Evolutionary conservation across 2,797 vertebrate genomes (phyloP), one percentile per base, ranked within the genome.

Genomic region (Tokudaia tokunoshimensis): DNA sequence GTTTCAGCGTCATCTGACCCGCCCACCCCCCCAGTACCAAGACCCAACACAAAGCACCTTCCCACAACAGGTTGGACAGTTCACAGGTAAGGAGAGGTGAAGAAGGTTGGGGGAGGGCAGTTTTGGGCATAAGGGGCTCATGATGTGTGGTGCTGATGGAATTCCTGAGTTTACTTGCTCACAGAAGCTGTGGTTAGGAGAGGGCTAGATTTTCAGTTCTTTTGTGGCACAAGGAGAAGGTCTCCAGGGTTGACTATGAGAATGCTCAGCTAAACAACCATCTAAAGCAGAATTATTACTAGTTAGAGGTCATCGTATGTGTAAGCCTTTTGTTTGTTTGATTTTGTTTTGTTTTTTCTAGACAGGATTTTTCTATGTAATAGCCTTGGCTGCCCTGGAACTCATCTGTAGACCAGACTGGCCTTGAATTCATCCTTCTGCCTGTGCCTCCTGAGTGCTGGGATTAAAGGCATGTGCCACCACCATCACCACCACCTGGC

Each of bases 21-120:
- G 99, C 31, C 99, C 99, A 0, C 99, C 99, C 0, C 99, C 99
- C 12, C 99, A 99, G 97, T 99, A 99, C 97, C 99, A 99, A 98
- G 99, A 99, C 98, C 99, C 99, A 8, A 97, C 99, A 0, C 99
- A 99, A 98, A 99, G 99, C 93, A 98, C 99, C 0, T 99, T 99
- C 98, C 99, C 99, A 70, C 99, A 99, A 2, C 98, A 99, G 91
- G 99, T 99, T 63, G 98, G 98, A 55, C 99, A 99, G 98, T 99
- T 99, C 98, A 98, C 99, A 98, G 99, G 99, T 99, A 89, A 98
- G 97, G 24, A 24, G 12, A 3, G 15, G 29, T 17, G 34, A 57
- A 3, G 1, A 4, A 2, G 81, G n/a, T 26, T 52, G 76, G 31
- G 8, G 29, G 31, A 5, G n/a, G 17, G 13, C 57, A 50, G 70